These are phyloP conservation scores for Rhagonycha fulva DNA, from an alignment of 2,888 invertebrate species.

Conservation along the genomic window DNA sequence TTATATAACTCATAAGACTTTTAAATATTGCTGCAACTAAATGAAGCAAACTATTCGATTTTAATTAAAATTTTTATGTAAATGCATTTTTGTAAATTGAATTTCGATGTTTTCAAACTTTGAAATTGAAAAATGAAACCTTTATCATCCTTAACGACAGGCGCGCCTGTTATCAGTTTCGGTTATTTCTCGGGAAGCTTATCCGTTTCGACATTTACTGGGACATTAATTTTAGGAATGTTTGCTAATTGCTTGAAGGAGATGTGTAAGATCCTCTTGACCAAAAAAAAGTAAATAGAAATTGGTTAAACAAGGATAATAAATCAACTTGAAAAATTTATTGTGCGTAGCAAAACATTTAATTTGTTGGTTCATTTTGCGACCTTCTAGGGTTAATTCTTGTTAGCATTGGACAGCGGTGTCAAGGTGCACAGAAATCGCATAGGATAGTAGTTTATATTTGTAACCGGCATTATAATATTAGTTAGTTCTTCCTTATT, in stretches of 20 bases:
- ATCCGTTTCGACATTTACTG: not conserved
- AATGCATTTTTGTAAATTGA: too few relatives aligned
- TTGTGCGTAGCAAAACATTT: not conserved
- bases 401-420: conserved; percentile 2
- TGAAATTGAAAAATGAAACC: too few relatives aligned
- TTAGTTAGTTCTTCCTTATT: not conserved
- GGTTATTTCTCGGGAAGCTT: not conserved
- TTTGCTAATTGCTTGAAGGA: not conserved
- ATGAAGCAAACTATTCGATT: not conserved
- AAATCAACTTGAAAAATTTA: not conserved
- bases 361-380: conserved; percentile 32
- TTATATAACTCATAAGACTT: not conserved
- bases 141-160: too few relatives aligned
- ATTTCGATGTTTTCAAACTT: too few relatives aligned
- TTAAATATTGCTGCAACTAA: not conserved
- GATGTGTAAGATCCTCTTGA: not conserved
- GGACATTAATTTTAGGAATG: not conserved
- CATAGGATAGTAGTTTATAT: not conserved
- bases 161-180: too few relatives aligned
- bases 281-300: not conserved
- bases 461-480: not conserved
- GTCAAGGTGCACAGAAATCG: not conserved
- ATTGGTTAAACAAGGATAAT: not conserved
- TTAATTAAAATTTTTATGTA: too few relatives aligned
- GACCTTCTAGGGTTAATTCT: not conserved